These are phyloP conservation scores for Encarsia formosa DNA, from an alignment of 2,888 invertebrate species.

Conservation along the genomic window DNA sequence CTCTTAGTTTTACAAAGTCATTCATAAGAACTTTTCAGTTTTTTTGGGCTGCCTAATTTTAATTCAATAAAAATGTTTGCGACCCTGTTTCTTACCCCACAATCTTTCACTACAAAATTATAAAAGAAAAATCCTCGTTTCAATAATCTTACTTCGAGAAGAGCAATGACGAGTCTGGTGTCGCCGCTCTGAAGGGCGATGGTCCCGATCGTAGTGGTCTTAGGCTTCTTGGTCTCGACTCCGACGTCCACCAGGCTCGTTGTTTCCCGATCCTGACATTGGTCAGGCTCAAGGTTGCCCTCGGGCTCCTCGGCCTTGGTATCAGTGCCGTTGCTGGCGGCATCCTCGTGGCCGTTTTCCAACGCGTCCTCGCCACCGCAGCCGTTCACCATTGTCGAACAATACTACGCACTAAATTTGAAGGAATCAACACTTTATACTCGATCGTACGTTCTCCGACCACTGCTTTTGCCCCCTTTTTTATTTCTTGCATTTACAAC, in stretches of 20 bases:
- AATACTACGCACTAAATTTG: too few species aligned
- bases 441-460: too few species aligned
- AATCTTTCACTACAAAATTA: too few species aligned
- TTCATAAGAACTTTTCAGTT: too few species aligned
- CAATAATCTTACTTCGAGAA: constrained; percentile 73
- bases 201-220: constrained; percentile 82
- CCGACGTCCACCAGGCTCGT: constrained; percentile 1
- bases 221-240: constrained; percentile 39
- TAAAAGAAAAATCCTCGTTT: too few species aligned
- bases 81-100: too few species aligned
- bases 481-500: too few species aligned
- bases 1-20: too few species aligned
- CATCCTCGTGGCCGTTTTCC: not conserved
- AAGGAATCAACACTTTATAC: too few species aligned
- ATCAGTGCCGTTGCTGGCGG: constrained; percentile 2
- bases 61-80: too few species aligned
- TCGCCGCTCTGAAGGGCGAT: constrained; percentile 85
- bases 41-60: too few species aligned
- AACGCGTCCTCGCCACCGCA: constrained; percentile 35
- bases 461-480: too few species aligned
- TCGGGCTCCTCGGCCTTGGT: not conserved
- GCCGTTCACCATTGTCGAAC: constrained; percentile 39
- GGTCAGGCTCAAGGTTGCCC: not conserved
- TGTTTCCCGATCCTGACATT: not conserved
- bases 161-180: constrained; percentile 81